Base-by-base conservation (phyloP, 2,888 invertebrate genomes). In the Lamellibrachia satsuma region DNA sequence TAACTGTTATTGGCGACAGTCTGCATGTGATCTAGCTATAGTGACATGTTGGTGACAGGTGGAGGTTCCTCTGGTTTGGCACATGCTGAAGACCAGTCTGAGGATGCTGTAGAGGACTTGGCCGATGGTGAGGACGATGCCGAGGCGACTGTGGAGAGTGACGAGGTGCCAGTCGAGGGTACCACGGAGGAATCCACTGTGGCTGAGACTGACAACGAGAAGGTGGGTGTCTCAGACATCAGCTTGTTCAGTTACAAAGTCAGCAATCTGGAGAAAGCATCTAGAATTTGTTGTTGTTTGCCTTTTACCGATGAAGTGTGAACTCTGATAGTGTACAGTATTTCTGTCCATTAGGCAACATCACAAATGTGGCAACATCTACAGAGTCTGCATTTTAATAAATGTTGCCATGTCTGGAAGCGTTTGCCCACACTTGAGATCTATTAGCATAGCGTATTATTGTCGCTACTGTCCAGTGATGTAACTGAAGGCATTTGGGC, bases 91-190 rank as follows among this genome's bases (percentile, higher is more conserved):
- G 93, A 93, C 94, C 96, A 95, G 11, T 60, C 57, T 92, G 92
- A 92, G 39, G 95, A 95, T 22, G n/a, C 75, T 22, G 75, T 75
- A 94, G 96, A 95, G 93, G 96, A 96, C 51, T 95, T 95, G 90
- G 92, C 93, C 15, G 94, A 94, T 22, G 94, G 93, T 52, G 94
- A 94, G 57, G 94, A 95, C 27, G 95, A 94, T 51, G 95, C 95
- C 90, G 96, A 96, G 90, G 95, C 95, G 11, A 95, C 94, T 52
- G 96, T 96, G 51, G 96, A 96, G 93, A 95, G 95, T n/a, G 96
- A 96, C 60, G 96, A 95, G n/a, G 94, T 93, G 3, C 93, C 93
- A 3, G 93, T 92, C 55, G 92, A 92, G 7, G 52, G 7, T 92
- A 57, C 22, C 39, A 55, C 7, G 92, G 92, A 7, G 22, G 57